Evolutionary conservation across 2,888 invertebrate genomes (phyloP), one percentile per base, ranked within the genome.

Genomic region (Cataglyphis livida): DNA sequence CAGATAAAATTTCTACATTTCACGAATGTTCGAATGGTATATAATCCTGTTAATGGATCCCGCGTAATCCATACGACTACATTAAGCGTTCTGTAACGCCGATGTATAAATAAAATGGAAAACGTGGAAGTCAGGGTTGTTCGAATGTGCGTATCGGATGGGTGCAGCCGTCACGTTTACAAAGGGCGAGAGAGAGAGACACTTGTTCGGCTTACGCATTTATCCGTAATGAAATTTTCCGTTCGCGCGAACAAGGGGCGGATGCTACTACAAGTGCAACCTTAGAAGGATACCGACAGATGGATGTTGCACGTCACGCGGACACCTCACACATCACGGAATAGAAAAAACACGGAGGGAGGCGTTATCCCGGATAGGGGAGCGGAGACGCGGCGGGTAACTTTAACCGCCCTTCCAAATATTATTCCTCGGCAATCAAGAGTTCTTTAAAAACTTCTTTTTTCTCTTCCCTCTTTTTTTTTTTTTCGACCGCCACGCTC

Each of bases 371-470:
- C 66, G 68, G 51, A 57, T 35, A 81, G 66, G 84, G 87, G 71
- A 66, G 65, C 61, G 21, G 9, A 28, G 44, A n/a, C 75, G 82
- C 85, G 62, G 71, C 71, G 44, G 57, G 82, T 79, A 81, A 87
- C 83, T 76, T 78, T 83, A 84, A 83, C 87, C 89, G 54, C 71
- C 86, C 89, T 84, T 68, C 82, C 84, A 87, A 89, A 89, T 86
- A 89, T 89, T 89, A 86, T 89, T 86, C 82, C 83, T 48, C 54
- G 73, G 41, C 86, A 84, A 88, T 88, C 88, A 83, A 86, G 87
- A 83, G 86, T 81, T 81, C 86, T 89, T 86, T 83, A 87, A 85
- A 87, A 82, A 71, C 82, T 86, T 65, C 64, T 32, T 48, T 54
- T 54, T 66, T 38, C 48, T 81, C 35, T 25, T 38, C 48, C 44